A percentile compares a stretch with the other conserved stretches of the same genome.
Conservation (phyloP, 2,113 vertebrate species). For the Noctilio leporinus region DNA sequence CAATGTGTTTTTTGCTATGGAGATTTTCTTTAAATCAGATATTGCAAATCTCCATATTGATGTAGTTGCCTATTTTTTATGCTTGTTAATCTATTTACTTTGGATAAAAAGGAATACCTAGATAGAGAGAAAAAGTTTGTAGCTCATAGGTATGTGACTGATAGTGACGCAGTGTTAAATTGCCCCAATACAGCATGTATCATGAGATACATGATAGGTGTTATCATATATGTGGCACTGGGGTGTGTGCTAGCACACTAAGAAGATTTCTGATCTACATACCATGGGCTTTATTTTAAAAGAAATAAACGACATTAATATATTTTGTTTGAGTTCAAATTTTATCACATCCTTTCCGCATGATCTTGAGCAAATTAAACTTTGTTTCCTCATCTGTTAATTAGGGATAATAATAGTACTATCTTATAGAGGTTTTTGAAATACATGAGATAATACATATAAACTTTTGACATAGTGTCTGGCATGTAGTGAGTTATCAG, state of each 20-base stretch:
- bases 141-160: conserved; percentile 24
- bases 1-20: not conserved
- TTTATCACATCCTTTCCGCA: not conserved
- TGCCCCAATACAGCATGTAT: not conserved
- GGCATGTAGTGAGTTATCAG: not conserved
- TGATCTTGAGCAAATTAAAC: not conserved
- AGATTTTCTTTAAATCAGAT: not conserved
- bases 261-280: not conserved
- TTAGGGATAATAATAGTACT: not conserved
- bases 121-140: not conserved
- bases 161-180: conserved; percentile 26
- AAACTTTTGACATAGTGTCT: not conserved
- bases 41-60: not conserved
- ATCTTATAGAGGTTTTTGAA: not conserved
- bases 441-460: not conserved
- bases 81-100: conserved; percentile 12
- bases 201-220: not conserved
- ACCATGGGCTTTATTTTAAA: not conserved
- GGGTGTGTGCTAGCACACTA: not conserved
- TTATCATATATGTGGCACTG: not conserved
- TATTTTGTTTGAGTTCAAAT: not conserved
- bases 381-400: not conserved
- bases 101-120: conserved; percentile 15
- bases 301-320: not conserved
- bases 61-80: not conserved